Conservation (phyloP, 2,797 vertebrate genomes). For the Kryptopterus vitreolus region DNA sequence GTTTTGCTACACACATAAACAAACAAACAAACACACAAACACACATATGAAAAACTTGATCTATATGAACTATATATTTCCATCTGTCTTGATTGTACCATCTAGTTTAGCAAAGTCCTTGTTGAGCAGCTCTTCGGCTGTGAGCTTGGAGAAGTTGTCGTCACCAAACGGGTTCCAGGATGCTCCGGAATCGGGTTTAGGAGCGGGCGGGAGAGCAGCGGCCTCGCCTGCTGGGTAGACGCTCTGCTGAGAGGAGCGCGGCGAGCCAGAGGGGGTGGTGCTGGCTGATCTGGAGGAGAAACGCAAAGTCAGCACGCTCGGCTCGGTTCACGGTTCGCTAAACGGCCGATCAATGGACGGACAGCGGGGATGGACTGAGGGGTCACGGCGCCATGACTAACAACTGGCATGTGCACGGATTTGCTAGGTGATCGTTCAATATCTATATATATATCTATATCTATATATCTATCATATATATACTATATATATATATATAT, state of each 20-base stretch:
- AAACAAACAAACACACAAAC: constrained; percentile 30
- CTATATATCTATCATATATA: no score
- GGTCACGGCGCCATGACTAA: not conserved
- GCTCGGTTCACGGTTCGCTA: not conserved
- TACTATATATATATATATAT: no score
- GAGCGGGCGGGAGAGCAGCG: constrained; percentile 64
- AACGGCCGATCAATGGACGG: constrained; percentile 14
- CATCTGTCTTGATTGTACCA: constrained; percentile 66
- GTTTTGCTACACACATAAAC: constrained; percentile 69
- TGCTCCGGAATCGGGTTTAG: constrained; percentile 58
- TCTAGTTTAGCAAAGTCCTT: constrained; percentile 98
- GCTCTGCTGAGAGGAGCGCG: constrained; percentile 93
- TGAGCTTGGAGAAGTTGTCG: constrained; percentile 97
- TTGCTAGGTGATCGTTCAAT: constrained; percentile 59
- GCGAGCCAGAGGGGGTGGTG: constrained; percentile 96
- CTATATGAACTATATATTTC: not conserved
- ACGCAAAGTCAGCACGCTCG: not conserved
- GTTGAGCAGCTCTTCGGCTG: constrained; percentile 96
- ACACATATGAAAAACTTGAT: constrained; percentile 28
- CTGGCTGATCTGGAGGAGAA: constrained; percentile 85
- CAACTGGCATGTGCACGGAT: not conserved
- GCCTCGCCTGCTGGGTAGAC: constrained; percentile 82
- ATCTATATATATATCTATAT: no score
- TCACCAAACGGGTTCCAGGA: constrained; percentile 98
- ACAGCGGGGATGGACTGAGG: not conserved